Base-by-base conservation (phyloP, 2,888 invertebrate species). In the Abscondita cerata region DNA sequence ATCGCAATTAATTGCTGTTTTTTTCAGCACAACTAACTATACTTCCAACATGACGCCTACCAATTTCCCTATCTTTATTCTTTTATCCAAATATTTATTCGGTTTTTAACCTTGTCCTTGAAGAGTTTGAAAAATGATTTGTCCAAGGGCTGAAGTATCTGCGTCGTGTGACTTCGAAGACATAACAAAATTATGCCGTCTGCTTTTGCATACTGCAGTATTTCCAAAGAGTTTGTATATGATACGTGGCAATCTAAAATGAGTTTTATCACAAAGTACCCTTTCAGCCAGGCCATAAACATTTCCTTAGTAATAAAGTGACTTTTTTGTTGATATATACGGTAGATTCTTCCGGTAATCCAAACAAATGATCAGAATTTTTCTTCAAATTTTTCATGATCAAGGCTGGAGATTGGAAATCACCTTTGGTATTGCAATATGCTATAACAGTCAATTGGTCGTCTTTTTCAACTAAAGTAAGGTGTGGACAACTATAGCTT, bases 401-500 rank as follows among this genome's bases (percentile, higher is more conserved):
- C 11, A 19, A 15, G 4, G 36, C 36, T 13, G 76, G 74, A 15
- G 73, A 76, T 20, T 76, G 62, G 5, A 54, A 47, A 16, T 60
- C 59, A 31, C 76, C 75, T 52, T 59, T 61, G 0, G 76, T 76
- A 50, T 62, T 66, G 48, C 67, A 66, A 48, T 71, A 71, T 5
- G 72, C 71, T 59, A 73, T 57, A 15, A 73, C 50, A 8, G 75
- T 75, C 18, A 75, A 71, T 11, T 73, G 59, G 15, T 69, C 68
- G 61, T 73, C 73, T 58, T 71, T 68, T 64, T 76, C 76, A 1
- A 66, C 73, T 50, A 72, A 73, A 3, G 74, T 74, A 1, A 67
- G 62, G 71, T 70, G 48, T 66, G 65, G 4, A 25, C 25, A 6
- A 71, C 69, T 41, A 60, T 66, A 33, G n/a, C 15, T 25, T 33